Base-by-base conservation (phyloP, 2,797 vertebrate genomes). In the Hephaestus fuliginosus region DNA sequence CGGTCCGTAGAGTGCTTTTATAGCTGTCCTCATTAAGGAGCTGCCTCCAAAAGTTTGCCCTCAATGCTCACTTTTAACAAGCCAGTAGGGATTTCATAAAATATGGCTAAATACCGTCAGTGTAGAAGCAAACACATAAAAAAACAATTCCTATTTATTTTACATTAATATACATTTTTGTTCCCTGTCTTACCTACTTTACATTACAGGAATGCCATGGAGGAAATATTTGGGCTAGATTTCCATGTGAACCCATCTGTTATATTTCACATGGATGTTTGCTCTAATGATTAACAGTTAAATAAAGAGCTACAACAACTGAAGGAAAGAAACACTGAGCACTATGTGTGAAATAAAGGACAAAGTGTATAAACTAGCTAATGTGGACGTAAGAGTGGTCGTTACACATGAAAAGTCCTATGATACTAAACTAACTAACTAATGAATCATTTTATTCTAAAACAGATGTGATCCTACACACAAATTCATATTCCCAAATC, bases 11-110 rank as follows among this genome's bases (percentile, higher is more conserved):
- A 92, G 92, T 74, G 80, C 83, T 92, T 93, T 93, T 90, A 88
- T 80, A 82, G 88, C 83, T 80, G 85, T 92, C 89, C 85, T 91
- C 88, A 92, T 92, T 92, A 94, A 89, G 77, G 78, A 86, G 80
- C 86, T 83, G 82, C 82, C 56, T 86, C 84, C 78, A 86, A 92
- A 87, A 90, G 85, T 94, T 93, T 87, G 83, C 84, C 84, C 86
- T 89, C 69, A 85, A 80, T 86, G 70, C 78, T 86, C 74, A 81
- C 73, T 87, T 92, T 91, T 88, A 93, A 92, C 89, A 89, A 91
- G 81, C 65, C 87, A 80, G 76, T 14, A 12, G 89, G 85, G 89
- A 89, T 76, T 79, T 74, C 62, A 75, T 49, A 52, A 53, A 49
- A 18, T 63, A 69, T 78, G 62, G 68, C 18, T 49, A 72, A 79